A percentile compares a stretch with the other conserved stretches of the same genome.
phyloP scores from a whole-genome alignment of 2,113 vertebrate species.

The Triplophysa siluroides region DNA sequence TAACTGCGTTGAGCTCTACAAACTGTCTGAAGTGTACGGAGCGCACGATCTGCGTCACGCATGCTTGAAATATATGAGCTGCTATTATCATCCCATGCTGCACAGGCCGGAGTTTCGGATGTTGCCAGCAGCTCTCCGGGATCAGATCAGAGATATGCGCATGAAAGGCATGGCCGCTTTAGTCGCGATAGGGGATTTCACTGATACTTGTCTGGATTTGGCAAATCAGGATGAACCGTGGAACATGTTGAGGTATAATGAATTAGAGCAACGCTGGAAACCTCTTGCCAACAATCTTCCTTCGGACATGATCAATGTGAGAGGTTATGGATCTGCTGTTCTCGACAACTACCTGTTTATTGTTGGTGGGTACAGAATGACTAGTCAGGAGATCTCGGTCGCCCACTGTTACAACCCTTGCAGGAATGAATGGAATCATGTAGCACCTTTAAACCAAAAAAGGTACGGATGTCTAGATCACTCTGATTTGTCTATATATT shows the following conservation, averaged over 20 bases:
- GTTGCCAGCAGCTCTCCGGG: conserved; percentile 70
- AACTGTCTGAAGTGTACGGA: conserved; percentile 87
- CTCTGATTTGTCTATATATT: background rate
- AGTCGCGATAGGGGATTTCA: conserved; percentile 84
- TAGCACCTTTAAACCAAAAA: conserved; percentile 94
- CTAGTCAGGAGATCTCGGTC: conserved; percentile 89
- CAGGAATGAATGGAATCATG: conserved; percentile 87
- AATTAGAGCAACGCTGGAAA: conserved; percentile 84
- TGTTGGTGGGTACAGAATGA: conserved; percentile 87
- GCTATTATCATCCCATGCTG: conserved; percentile 86
- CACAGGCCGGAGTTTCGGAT: conserved; percentile 76
- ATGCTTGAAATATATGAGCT: conserved; percentile 85
- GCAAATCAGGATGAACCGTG: conserved; percentile 78
- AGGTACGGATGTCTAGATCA: conserved; percentile 72
- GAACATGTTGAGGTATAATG: conserved; percentile 87
- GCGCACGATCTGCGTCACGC: conserved; percentile 83
- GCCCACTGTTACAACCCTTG: conserved; percentile 93
- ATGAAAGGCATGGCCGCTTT: conserved; percentile 84
- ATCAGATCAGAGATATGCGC: conserved; percentile 80
- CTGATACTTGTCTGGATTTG: conserved; percentile 71
- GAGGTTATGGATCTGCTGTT: conserved; percentile 84
- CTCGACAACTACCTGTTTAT: conserved; percentile 95
- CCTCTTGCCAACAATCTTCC: conserved; percentile 83
- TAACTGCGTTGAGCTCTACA: conserved; percentile 88
- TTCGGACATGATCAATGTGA: conserved; percentile 84